Conservation (phyloP, 1,140 invertebrate genomes). For the Lutraria rhynchaena region DNA sequence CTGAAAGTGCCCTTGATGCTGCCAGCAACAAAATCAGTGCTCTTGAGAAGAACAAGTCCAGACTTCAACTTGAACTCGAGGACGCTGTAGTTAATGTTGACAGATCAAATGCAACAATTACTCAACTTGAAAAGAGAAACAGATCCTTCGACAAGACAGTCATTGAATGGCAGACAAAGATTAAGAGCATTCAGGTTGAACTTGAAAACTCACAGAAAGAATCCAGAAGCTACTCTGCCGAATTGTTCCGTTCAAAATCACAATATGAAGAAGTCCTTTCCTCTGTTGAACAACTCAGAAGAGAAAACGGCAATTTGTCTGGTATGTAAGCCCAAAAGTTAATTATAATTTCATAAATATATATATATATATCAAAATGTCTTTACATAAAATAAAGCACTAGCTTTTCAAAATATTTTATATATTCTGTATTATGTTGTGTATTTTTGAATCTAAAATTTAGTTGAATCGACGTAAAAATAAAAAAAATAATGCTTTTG, state of each 20-base stretch:
- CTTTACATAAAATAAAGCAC: too few relatives aligned
- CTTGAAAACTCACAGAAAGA: constrained; percentile 99
- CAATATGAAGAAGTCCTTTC: constrained; percentile 98
- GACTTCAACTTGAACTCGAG: constrained; percentile 50
- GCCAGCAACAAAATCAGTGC: constrained; percentile 96
- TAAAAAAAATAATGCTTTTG: too few relatives aligned
- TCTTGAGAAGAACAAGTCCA: constrained; percentile 87
- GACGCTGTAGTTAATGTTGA: constrained; percentile 47
- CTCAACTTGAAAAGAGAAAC: constrained; percentile 99
- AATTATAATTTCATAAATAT: too few relatives aligned
- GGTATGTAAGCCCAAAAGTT: constrained; percentile 84
- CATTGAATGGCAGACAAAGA: constrained; percentile 99
- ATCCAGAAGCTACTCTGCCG: constrained; percentile 99
- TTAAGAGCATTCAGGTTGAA: constrained; percentile 97
- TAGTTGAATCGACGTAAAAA: too few relatives aligned
- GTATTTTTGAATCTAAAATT: too few relatives aligned
- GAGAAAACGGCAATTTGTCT: constrained; percentile 99
- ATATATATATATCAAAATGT: too few relatives aligned
- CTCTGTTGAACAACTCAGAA: constrained; percentile 97
- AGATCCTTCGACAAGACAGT: constrained; percentile 99
- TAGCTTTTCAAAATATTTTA: too few relatives aligned
- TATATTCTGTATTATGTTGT: too few relatives aligned
- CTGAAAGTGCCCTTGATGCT: constrained; percentile 99
- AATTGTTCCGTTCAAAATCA: constrained; percentile 99
- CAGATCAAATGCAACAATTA: constrained; percentile 93